These are phyloP conservation scores for Caenorhabditis sp. DNA, from an alignment of 2,888 invertebrate species.

Conservation along the genomic window DNA sequence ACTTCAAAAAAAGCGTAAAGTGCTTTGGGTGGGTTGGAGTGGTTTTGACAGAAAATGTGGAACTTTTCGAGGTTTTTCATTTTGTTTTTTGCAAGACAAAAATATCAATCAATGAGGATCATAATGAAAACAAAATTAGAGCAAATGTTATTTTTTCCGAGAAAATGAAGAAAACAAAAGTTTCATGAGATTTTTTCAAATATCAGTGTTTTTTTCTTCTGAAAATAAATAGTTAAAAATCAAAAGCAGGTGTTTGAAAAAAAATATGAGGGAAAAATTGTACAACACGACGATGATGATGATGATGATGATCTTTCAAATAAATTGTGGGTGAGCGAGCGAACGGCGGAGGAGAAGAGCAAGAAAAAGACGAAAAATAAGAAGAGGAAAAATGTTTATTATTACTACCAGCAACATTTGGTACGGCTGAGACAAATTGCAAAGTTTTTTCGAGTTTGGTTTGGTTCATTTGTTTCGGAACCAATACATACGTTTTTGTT, in stretches of 20 bases:
- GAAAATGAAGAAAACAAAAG: too few species aligned
- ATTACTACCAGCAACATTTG: background rate
- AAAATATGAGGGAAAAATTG: background rate
- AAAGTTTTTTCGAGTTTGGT: too few species aligned
- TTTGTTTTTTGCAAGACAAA: too few species aligned
- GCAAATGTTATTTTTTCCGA: too few species aligned
- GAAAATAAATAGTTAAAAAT: background rate
- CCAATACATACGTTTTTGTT: too few species aligned
- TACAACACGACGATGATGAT: background rate
- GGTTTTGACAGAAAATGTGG: background rate
- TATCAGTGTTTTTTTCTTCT: background rate
- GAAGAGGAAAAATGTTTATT: conserved; percentile 5
- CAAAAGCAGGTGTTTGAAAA: background rate
- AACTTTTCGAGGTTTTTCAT: too few species aligned
- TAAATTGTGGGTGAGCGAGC: background rate
- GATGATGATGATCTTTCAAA: conserved; percentile 1
- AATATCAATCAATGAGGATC: too few species aligned
- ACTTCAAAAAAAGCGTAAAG: background rate
- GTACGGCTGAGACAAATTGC: too few species aligned
- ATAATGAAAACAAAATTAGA: too few species aligned
- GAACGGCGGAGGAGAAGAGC: conserved; percentile 19
- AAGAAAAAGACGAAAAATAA: conserved; percentile 5
- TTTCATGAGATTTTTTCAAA: background rate
- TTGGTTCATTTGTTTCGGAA: too few species aligned
- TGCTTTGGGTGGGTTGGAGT: background rate